Evolutionary conservation across 2,888 invertebrate genomes (phyloP).

Genomic region (Trachelus tabidus): DNA sequence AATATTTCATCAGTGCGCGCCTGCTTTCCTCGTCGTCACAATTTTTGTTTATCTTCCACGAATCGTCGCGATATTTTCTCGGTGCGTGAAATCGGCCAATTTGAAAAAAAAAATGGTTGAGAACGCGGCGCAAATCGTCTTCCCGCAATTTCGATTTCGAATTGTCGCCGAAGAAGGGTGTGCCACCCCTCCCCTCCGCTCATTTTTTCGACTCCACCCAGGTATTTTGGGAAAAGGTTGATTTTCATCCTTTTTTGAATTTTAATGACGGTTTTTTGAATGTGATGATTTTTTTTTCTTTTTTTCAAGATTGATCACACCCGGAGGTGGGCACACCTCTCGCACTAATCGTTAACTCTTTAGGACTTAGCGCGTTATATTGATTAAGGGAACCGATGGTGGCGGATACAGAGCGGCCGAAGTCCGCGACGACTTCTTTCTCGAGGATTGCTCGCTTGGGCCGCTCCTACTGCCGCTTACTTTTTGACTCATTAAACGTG

Average conservation of each 20-base stretch:
- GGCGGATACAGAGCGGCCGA: neutral
- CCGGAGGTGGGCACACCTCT: neutral
- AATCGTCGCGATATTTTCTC: neutral
- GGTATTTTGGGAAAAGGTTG: neutral
- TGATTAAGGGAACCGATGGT: neutral
- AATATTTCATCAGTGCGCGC: constrained; percentile 32
- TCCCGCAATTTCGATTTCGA: neutral
- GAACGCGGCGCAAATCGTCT: neutral
- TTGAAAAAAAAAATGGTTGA: constrained; percentile 12
- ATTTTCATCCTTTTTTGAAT: neutral
- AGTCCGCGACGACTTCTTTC: neutral
- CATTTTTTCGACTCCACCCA: neutral
- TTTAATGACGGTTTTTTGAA: neutral
- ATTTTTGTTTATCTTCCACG: neutral
- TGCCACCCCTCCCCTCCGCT: neutral
- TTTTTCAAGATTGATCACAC: neutral
- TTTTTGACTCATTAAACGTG: constrained; percentile 13
- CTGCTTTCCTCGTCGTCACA: constrained; percentile 10
- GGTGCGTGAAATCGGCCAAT: neutral
- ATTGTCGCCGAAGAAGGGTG: neutral
- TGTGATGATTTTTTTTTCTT: neutral
- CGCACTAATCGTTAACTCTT: neutral
- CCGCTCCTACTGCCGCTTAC: neutral
- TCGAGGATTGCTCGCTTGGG: neutral
- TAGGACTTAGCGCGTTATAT: neutral